phyloP scores from a whole-genome alignment of 2,888 invertebrate species.

The Watsonalla cultraria region DNA sequence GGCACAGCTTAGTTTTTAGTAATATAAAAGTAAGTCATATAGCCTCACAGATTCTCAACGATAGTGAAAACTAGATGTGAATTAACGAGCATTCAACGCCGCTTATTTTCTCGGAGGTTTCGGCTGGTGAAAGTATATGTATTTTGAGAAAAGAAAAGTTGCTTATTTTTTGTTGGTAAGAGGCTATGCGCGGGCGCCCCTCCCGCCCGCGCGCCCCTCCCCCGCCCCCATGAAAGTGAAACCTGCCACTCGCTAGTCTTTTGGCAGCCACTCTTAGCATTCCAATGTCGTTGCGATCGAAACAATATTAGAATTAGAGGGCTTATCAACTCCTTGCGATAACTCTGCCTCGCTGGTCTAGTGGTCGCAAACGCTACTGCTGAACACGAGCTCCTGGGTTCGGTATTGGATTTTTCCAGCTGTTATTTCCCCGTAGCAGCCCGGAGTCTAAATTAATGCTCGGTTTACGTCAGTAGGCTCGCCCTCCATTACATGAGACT shows the following conservation, averaged over 20 bases:
- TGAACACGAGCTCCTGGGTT: too few species aligned
- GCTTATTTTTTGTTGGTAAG: slow-evolving; percentile 63
- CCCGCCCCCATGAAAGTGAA: slow-evolving; percentile 58
- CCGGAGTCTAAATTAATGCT: too few species aligned
- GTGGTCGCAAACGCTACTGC: too few species aligned
- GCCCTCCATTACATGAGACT: too few species aligned
- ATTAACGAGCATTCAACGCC: slow-evolving; percentile 31
- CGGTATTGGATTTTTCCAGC: too few species aligned
- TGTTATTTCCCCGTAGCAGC: too few species aligned
- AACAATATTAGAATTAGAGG: slow-evolving; percentile 21
- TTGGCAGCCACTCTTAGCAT: slow-evolving; percentile 24
- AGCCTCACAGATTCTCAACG: slow-evolving; percentile 13
- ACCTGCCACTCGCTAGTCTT: slow-evolving; percentile 36
- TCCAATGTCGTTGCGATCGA: slow-evolving; percentile 16
- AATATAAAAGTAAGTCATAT: neutral
- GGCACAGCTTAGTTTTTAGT: too few species aligned
- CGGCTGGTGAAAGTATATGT: slow-evolving; percentile 72
- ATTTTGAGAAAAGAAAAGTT: slow-evolving; percentile 76
- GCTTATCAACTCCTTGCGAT: slow-evolving; percentile 25
- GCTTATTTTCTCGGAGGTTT: slow-evolving; percentile 55
- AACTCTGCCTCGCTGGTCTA: too few species aligned
- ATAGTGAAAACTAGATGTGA: slow-evolving; percentile 34
- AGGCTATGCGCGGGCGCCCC: slow-evolving; percentile 54
- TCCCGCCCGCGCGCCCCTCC: slow-evolving; percentile 7
- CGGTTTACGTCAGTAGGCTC: neutral